A percentile compares a stretch with the other conserved stretches of the same genome.
Evolutionary conservation across 2,888 invertebrate species (phyloP).

Genomic region (Vannuccia rotundouncinata): DNA sequence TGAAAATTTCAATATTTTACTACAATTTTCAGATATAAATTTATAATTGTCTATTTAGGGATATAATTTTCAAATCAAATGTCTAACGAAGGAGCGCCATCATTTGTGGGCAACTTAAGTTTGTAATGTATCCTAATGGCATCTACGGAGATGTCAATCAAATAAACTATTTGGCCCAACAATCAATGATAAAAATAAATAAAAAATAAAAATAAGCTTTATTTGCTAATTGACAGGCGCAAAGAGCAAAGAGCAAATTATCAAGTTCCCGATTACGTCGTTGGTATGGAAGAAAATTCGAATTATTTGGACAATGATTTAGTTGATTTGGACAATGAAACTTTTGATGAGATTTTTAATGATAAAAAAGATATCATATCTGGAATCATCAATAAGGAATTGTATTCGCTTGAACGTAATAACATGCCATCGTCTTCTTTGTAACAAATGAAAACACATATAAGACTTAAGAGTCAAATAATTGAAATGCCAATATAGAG

Average conservation of each 20-base stretch:
- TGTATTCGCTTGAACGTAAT: neutral
- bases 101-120: slow-evolving; percentile 8
- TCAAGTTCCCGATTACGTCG: slow-evolving; percentile 17
- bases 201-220: too few relatives aligned
- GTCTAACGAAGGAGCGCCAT: slow-evolving; percentile 16
- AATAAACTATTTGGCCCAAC: slow-evolving; percentile 23
- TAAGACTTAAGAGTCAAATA: slow-evolving; percentile 3
- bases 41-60: neutral
- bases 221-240: too few relatives aligned
- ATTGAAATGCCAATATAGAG: neutral
- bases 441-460: slow-evolving; percentile 27
- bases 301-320: slow-evolving; percentile 13
- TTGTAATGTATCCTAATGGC: slow-evolving; percentile 22
- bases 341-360: slow-evolving; percentile 14
- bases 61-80: slow-evolving; percentile 13
- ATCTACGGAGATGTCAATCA: slow-evolving; percentile 17
- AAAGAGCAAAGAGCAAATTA: too few relatives aligned
- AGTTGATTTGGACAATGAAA: slow-evolving; percentile 19
- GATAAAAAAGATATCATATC: slow-evolving; percentile 6
- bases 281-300: slow-evolving; percentile 17
- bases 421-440: slow-evolving; percentile 16
- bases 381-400: slow-evolving; percentile 18
- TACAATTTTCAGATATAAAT: slow-evolving; percentile 9
- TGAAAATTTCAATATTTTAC: slow-evolving; percentile 14
- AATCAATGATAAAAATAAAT: slow-evolving; percentile 10